Evolutionary conservation across 1,140 invertebrate species (phyloP).

Genomic region (Drosophila pachea): DNA sequence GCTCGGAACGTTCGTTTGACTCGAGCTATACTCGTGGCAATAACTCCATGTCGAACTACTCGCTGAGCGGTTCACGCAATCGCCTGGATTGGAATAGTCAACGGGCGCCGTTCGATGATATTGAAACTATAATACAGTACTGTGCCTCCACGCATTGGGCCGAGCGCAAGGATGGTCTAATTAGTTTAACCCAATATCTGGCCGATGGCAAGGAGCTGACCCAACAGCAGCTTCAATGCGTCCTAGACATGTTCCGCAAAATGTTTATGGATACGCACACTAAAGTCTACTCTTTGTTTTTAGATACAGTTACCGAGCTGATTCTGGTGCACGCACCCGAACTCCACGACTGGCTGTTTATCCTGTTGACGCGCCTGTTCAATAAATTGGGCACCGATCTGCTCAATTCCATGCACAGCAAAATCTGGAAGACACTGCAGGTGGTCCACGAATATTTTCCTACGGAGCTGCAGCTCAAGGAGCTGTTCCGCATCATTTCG

Average conservation of each 20-base stretch:
- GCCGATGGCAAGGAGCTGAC: constrained; percentile 75
- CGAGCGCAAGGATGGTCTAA: constrained; percentile 94
- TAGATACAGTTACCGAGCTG: constrained; percentile 94
- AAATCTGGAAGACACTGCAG: constrained; percentile 92
- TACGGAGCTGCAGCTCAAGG: constrained; percentile 81
- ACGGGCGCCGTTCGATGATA: constrained; percentile 84
- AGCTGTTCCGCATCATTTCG: constrained; percentile 87
- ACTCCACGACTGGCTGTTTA: constrained; percentile 94
- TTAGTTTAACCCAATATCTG: constrained; percentile 83
- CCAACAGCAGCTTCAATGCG: constrained; percentile 71
- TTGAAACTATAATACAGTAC: constrained; percentile 92
- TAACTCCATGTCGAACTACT: constrained; percentile 80
- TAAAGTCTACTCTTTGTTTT: constrained; percentile 95
- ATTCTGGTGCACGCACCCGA: constrained; percentile 92
- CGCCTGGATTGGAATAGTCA: constrained; percentile 82
- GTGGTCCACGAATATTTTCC: constrained; percentile 88
- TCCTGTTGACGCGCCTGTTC: constrained; percentile 87
- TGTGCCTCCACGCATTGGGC: constrained; percentile 94
- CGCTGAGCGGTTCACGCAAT: constrained; percentile 89
- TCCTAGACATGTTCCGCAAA: constrained; percentile 91
- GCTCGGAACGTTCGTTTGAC: constrained; percentile 93
- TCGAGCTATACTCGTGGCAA: constrained; percentile 82
- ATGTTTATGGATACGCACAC: constrained; percentile 99
- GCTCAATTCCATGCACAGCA: constrained; percentile 92
- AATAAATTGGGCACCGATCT: constrained; percentile 94